Evolutionary conservation across 2,888 invertebrate genomes (phyloP).

Genomic region (Drosophila siamana): DNA sequence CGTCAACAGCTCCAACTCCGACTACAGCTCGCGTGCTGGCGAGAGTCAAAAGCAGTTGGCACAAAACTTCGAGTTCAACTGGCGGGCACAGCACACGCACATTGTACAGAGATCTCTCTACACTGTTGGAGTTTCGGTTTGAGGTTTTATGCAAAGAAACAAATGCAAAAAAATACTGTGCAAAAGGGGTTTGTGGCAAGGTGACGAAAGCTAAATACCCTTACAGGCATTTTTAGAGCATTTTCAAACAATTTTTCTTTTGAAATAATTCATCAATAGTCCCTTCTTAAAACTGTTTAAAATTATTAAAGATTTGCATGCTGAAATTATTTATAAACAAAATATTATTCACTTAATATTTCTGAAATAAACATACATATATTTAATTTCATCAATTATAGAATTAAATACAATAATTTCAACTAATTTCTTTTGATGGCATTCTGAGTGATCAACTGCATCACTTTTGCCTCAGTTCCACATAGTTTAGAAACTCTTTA

Average conservation of each 20-base stretch:
- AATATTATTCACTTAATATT: no score
- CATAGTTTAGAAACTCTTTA: background rate
- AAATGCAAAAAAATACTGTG: constrained; percentile 7
- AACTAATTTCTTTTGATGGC: background rate
- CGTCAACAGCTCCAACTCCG: constrained; percentile 50
- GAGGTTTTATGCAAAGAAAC: constrained; percentile 33
- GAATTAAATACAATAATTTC: no score
- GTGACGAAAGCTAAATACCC: constrained; percentile 29
- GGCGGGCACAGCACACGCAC: constrained; percentile 52
- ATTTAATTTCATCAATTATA: no score
- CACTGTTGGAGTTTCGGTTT: constrained; percentile 48
- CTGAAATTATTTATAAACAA: background rate
- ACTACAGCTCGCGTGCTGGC: constrained; percentile 49
- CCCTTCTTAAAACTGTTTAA: no score
- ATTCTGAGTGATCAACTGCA: no score
- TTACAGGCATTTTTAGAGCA: constrained; percentile 3
- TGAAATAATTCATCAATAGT: no score
- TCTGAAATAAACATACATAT: no score
- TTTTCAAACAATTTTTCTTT: background rate
- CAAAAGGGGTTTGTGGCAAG: background rate
- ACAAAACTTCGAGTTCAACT: constrained; percentile 62
- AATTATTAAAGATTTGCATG: no score
- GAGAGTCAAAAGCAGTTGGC: constrained; percentile 63
- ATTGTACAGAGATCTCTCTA: constrained; percentile 38
- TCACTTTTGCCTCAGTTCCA: background rate